phyloP scores from a whole-genome alignment of 2,113 vertebrate species.

The Jaculus jaculus region DNA sequence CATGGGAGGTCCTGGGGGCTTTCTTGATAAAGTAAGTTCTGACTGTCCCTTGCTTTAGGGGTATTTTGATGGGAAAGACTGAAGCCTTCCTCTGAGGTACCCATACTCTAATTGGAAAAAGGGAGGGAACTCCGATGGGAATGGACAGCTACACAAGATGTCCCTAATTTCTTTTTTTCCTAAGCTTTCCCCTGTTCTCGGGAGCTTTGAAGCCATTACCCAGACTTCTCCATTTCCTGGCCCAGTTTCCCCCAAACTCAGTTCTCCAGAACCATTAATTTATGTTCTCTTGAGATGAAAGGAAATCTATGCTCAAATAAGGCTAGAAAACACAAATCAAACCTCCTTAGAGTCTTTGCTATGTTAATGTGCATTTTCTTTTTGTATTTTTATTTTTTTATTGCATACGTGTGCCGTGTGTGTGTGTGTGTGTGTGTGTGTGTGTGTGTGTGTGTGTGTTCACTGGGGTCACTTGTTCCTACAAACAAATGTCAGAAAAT shows the following conservation, averaged over 20 bases:
- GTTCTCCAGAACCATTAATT: constrained; percentile 72
- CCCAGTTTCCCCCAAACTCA: constrained; percentile 76
- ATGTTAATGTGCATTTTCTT: constrained; percentile 3
- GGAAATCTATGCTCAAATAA: constrained; percentile 58
- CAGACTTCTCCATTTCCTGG: constrained; percentile 69
- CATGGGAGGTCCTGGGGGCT: constrained; percentile 22
- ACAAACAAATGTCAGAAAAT: too few relatives aligned
- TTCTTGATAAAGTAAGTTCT: constrained; percentile 58
- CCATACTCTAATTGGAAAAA: constrained; percentile 76
- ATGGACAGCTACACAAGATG: constrained; percentile 66
- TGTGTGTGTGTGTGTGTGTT: too few relatives aligned
- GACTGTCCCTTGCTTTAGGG: constrained; percentile 69
- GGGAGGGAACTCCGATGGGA: constrained; percentile 67
- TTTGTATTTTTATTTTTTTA: too few relatives aligned
- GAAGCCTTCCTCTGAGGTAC: constrained; percentile 70
- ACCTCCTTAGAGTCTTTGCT: not conserved
- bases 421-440: too few relatives aligned
- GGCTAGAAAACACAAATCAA: constrained; percentile 58
- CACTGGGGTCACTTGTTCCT: too few relatives aligned
- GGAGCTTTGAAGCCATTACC: constrained; percentile 77
- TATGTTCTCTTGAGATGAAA: constrained; percentile 65
- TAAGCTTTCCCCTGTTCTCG: constrained; percentile 59
- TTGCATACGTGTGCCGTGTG: too few relatives aligned
- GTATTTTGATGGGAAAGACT: constrained; percentile 73
- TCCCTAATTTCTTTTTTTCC: constrained; percentile 70